Percentiles rank a stretch among this genome's conserved stretches.
phyloP scores from a whole-genome alignment of 2,888 invertebrate species.

The Drosophila barbarae region DNA sequence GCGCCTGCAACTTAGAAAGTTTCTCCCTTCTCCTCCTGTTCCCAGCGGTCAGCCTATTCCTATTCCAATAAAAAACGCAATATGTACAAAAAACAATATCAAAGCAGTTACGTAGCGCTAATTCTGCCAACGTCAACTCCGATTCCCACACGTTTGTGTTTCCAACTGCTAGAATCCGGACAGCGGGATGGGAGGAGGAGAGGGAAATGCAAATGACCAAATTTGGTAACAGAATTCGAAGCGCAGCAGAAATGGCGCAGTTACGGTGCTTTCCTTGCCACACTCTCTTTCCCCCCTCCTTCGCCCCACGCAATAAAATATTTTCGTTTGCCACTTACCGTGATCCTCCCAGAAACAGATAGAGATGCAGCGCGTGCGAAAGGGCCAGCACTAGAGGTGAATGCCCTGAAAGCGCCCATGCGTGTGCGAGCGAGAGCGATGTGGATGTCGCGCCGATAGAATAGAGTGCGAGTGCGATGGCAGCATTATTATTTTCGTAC shows the following conservation, averaged over 20 bases:
- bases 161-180: background rate
- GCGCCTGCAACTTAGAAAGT: constrained; percentile 43
- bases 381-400: constrained; percentile 33
- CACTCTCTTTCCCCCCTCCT: background rate
- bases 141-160: constrained; percentile 11
- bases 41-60: constrained; percentile 32
- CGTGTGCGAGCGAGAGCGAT: constrained; percentile 4
- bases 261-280: constrained; percentile 6
- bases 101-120: constrained; percentile 28
- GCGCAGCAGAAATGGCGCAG: constrained; percentile 34
- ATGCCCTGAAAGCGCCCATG: constrained; percentile 26
- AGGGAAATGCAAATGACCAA: constrained; percentile 29
- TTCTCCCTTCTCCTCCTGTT: background rate
- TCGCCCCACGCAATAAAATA: background rate
- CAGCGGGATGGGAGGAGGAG: background rate
- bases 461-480: background rate
- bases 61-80: constrained; percentile 25
- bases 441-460: constrained; percentile 26
- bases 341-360: constrained; percentile 15
- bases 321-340: constrained; percentile 22
- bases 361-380: constrained; percentile 12
- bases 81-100: constrained; percentile 14
- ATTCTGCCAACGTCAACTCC: constrained; percentile 31
- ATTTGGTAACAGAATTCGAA: constrained; percentile 11
- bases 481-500: constrained; percentile 41